These are phyloP conservation scores for Heloderma charlesbogerti DNA, from an alignment of 2,113 vertebrate species.

Conservation along the genomic window DNA sequence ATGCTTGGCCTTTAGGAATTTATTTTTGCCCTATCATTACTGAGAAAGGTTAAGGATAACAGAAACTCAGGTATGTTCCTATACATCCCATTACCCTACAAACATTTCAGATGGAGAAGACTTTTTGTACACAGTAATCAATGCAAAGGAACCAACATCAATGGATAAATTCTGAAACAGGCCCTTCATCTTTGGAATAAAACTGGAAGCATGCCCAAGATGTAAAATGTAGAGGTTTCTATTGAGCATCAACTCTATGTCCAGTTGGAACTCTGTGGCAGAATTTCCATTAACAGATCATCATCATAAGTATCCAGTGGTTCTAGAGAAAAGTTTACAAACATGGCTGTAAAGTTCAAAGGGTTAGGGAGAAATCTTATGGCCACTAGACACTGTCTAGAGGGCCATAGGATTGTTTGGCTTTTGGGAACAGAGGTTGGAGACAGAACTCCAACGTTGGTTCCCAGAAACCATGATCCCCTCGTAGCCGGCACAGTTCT, in stretches of 20 bases:
- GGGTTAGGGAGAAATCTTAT: no score
- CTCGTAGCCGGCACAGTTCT: no score
- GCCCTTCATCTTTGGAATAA: background rate
- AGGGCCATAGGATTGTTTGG: no score
- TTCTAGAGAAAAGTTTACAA: background rate
- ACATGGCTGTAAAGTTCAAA: no score
- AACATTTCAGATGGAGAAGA: background rate
- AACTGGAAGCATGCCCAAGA: background rate
- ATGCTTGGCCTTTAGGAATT: background rate
- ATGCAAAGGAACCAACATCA: background rate
- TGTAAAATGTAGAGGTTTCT: background rate
- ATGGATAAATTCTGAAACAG: background rate
- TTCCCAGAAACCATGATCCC: no score
- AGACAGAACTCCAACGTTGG: no score
- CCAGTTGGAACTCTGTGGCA: background rate
- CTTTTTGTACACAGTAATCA: background rate
- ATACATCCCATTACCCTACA: background rate
- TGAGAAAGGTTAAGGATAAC: background rate
- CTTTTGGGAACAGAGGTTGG: no score
- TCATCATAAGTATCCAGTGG: background rate
- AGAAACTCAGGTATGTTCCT: background rate
- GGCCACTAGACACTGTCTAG: no score
- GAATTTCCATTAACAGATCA: background rate
- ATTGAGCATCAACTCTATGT: background rate
- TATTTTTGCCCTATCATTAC: background rate